Conservation (phyloP, 2,888 invertebrate genomes). For the Acanthosepion esculentum region DNA sequence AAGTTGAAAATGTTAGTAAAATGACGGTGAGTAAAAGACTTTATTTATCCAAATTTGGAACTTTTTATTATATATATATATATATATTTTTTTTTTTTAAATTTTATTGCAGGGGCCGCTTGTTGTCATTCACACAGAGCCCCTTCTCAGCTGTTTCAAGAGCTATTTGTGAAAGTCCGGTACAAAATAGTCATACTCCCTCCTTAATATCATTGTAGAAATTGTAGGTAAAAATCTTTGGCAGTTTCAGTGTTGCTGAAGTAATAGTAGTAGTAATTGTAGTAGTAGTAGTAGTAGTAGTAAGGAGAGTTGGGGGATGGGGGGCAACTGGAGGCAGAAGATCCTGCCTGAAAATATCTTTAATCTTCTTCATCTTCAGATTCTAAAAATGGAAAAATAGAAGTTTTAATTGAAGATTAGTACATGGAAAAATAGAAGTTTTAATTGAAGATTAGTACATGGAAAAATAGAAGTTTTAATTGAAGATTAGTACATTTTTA, state of each 20-base stretch:
- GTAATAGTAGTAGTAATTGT: not conserved
- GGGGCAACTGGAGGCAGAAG: slow-evolving; percentile 39
- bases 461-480: not conserved
- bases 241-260: slow-evolving; percentile 9
- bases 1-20: not conserved
- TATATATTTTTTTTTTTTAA: not conserved
- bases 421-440: not conserved
- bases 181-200: not conserved
- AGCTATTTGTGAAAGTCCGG: slow-evolving; percentile 1
- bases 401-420: not conserved
- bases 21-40: slow-evolving; percentile 17
- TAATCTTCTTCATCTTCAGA: slow-evolving; percentile 51
- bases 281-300: not conserved
- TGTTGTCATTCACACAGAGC: not conserved
- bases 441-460: not conserved
- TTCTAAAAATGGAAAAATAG: slow-evolving; percentile 48
- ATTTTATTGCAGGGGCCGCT: not conserved
- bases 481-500: not conserved
- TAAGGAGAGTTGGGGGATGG: not conserved
- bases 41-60: slow-evolving; percentile 20
- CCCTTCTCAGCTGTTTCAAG: slow-evolving; percentile 18
- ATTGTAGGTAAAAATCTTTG: slow-evolving; percentile 33
- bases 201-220: not conserved
- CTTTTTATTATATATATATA: not conserved
- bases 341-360: slow-evolving; percentile 11